Conservation (phyloP, 1,140 invertebrate genomes). For the Bombus waltoni region DNA sequence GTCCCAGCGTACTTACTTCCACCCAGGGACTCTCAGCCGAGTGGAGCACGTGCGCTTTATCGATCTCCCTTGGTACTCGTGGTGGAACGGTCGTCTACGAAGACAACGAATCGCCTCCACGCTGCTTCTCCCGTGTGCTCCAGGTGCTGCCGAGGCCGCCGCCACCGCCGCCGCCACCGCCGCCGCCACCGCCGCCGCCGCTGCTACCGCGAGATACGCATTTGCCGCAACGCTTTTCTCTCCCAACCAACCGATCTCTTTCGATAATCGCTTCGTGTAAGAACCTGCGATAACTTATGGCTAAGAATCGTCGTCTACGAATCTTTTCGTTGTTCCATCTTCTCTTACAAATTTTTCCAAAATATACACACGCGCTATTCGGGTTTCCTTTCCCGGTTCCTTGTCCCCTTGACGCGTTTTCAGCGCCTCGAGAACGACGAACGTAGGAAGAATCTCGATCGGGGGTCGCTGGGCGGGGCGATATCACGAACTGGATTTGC, state of each 20-base stretch:
- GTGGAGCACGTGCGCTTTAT: constrained; percentile 77
- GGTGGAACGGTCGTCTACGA: constrained; percentile 62
- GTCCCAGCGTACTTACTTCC: constrained; percentile 81
- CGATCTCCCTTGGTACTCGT: constrained; percentile 69
- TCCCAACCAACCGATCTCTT: neutral
- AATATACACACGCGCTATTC: too few species aligned
- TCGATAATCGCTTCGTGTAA: too few species aligned
- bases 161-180: neutral
- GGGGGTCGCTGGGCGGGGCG: neutral
- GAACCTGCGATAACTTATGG: too few species aligned
- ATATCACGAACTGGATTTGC: neutral
- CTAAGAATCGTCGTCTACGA: too few species aligned
- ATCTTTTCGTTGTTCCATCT: too few species aligned
- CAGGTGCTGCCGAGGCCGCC: constrained; percentile 26
- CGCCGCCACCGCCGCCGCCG: too few species aligned
- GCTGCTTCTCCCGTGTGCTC: constrained; percentile 21
- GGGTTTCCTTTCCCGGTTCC: too few species aligned
- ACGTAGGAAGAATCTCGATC: neutral
- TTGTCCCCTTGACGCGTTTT: too few species aligned
- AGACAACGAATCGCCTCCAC: constrained; percentile 57
- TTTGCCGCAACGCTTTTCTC: neutral
- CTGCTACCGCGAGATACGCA: too few species aligned
- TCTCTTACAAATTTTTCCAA: too few species aligned
- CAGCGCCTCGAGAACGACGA: neutral
- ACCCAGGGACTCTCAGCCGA: constrained; percentile 79